Percentiles rank a stretch among this genome's conserved stretches.
These are phyloP conservation scores for Prosapia bicincta DNA, from an alignment of 2,888 invertebrate species.

Conservation along the genomic window DNA sequence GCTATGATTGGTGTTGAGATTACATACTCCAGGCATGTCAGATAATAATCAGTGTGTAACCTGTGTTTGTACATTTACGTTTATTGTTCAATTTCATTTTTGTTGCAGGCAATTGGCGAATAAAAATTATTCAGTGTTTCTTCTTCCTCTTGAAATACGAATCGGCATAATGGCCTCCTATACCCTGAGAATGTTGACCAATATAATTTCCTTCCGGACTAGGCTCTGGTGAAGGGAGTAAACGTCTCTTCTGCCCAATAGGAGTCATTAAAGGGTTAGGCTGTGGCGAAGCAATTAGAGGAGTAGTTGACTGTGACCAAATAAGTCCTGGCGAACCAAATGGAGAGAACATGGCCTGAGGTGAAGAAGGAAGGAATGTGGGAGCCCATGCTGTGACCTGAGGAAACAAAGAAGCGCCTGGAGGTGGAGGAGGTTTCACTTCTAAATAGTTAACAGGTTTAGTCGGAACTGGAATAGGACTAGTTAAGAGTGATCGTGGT, in stretches of 20 bases:
- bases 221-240: constrained; percentile 50
- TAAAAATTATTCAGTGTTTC: constrained; percentile 33
- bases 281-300: constrained; percentile 34
- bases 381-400: constrained; percentile 29
- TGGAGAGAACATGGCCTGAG: constrained; percentile 32
- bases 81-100: background rate
- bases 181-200: constrained; percentile 52
- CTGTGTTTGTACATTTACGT: background rate
- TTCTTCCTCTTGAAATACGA: constrained; percentile 49
- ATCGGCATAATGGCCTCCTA: constrained; percentile 53
- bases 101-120: background rate
- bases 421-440: constrained; percentile 31
- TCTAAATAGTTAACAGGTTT: constrained; percentile 35
- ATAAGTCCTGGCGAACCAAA: constrained; percentile 27
- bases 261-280: constrained; percentile 40
- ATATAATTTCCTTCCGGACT: constrained; percentile 51
- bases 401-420: constrained; percentile 12
- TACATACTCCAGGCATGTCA: background rate
- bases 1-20: background rate
- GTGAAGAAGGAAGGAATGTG: constrained; percentile 32
- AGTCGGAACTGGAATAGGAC: constrained; percentile 35
- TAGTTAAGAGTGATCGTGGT: constrained; percentile 31
- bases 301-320: constrained; percentile 37
- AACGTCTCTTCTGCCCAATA: constrained; percentile 46
- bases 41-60: background rate